Evolutionary conservation across 2,888 invertebrate species (phyloP), one percentile per base, ranked within the genome.

Genomic region (Yponomeuta malinellus): DNA sequence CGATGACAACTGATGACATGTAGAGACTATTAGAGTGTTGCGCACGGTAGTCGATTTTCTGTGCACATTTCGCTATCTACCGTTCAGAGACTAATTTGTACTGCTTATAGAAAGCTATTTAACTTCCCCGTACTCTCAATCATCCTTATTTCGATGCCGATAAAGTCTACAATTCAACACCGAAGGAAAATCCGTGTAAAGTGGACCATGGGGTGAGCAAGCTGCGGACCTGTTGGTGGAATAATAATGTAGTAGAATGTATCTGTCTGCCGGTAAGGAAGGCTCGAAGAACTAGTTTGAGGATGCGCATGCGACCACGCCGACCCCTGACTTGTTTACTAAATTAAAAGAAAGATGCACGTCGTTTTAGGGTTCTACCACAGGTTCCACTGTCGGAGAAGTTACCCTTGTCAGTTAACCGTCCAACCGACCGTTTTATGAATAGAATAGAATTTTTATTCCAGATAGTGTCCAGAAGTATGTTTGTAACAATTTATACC

Each of bases 241-340:
- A 59, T 59, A 59, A 59, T 59, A 59, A 59, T 59, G 52, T 59
- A 59, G 52, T 59, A 15, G 52, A 59, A 59, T 59, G 52, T 59
- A 5, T 59, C 12, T 59, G 2, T 59, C 52, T 4, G 12, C 52
- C 33, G 33, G 52, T 59, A 59, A 59, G 52, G 52, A 59, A 3
- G 52, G 52, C 52, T 59, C 52, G 52, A 59, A 59, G 52, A 12
- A 59, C 52, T 15, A 59, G 52, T 59, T 59, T 59, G 52, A 15
- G 15, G 52, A 59, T 59, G 52, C 52, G 52, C 52, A 12, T 59
- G 52, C 52, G 52, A 15, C 52, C 6, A 12, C 52, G 15, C 15
- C 15, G 52, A 59, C 3, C 52, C 52, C 15, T 59, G 52, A 59
- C 52, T 59, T 59, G 52, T 59, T 59, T 59, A 59, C 52, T 15